Evolutionary conservation across 2,888 invertebrate species (phyloP).

Genomic region (Ormyrus labotus): DNA sequence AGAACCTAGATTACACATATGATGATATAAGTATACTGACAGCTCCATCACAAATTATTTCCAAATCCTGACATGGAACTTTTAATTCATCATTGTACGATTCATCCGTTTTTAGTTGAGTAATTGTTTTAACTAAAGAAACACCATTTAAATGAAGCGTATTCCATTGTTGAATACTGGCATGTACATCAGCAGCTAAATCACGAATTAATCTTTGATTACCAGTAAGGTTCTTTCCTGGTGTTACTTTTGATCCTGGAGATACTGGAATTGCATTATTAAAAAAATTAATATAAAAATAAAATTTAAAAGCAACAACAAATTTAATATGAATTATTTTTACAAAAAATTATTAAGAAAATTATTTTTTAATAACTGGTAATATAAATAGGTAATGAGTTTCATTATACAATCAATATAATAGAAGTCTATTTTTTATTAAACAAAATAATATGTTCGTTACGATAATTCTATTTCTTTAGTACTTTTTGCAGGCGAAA

Average conservation of each 20-base stretch:
- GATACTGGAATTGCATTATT: constrained; percentile 55
- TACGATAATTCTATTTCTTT: too few relatives aligned
- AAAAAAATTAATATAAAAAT: constrained; percentile 14
- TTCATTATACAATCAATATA: too few relatives aligned
- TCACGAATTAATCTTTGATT: constrained; percentile 78
- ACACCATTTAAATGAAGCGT: constrained; percentile 75
- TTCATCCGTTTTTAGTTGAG: constrained; percentile 60
- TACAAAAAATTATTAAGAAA: too few relatives aligned
- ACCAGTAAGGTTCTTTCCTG: constrained; percentile 79
- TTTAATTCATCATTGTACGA: constrained; percentile 65
- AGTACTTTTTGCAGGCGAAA: too few relatives aligned
- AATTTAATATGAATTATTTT: too few relatives aligned
- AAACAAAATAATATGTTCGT: too few relatives aligned
- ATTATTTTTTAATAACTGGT: too few relatives aligned
- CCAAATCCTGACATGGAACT: constrained; percentile 66
- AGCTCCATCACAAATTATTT: constrained; percentile 64
- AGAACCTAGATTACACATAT: neutral
- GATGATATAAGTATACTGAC: constrained; percentile 59
- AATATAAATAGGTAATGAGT: too few relatives aligned
- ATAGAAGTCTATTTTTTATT: too few relatives aligned
- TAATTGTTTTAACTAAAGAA: constrained; percentile 73
- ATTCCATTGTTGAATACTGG: constrained; percentile 78
- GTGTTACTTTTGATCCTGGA: constrained; percentile 61
- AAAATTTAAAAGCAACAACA: neutral
- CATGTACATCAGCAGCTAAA: constrained; percentile 78